phyloP scores from a whole-genome alignment of 2,888 invertebrate genomes.

The Hemaris fuciformis region DNA sequence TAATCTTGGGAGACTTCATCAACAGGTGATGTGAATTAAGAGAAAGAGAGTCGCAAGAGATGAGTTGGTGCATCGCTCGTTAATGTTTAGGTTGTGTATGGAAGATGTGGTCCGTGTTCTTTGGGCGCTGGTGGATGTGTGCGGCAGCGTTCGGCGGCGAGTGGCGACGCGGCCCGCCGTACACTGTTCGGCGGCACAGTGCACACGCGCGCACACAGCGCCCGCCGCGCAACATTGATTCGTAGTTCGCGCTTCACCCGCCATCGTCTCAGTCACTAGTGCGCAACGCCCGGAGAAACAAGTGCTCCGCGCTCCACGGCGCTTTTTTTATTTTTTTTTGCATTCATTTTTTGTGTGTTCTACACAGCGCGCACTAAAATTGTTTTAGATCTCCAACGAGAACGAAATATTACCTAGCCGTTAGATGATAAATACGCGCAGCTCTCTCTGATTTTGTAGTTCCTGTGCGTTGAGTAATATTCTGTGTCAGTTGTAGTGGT shows the following conservation, averaged over 20 bases:
- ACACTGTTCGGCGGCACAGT: slow-evolving; percentile 35
- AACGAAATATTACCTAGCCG: slow-evolving; percentile 32
- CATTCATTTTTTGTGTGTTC: slow-evolving; percentile 62
- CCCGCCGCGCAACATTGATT: slow-evolving; percentile 75
- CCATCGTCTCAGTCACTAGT: slow-evolving; percentile 74
- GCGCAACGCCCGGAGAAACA: slow-evolving; percentile 75
- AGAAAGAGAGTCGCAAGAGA: background rate
- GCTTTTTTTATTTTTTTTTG: slow-evolving; percentile 68
- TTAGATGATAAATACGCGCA: slow-evolving; percentile 46
- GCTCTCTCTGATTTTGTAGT: slow-evolving; percentile 53
- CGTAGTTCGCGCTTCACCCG: slow-evolving; percentile 61
- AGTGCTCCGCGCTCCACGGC: slow-evolving; percentile 56
- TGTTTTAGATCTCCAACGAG: slow-evolving; percentile 53
- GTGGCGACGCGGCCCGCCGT: slow-evolving; percentile 36
- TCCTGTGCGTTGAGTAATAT: slow-evolving; percentile 77
- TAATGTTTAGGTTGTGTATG: slow-evolving; percentile 15
- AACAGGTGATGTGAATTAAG: no score
- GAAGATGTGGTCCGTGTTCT: slow-evolving; percentile 48
- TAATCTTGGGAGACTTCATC: no score
- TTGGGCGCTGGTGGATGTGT: slow-evolving; percentile 27
- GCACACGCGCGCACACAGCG: slow-evolving; percentile 44
- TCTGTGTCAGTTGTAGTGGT: slow-evolving; percentile 76
- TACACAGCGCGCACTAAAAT: slow-evolving; percentile 57
- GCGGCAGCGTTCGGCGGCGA: slow-evolving; percentile 40
- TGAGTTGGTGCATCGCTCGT: background rate